Conservation (phyloP, 2,113 vertebrate genomes). For the Gobio gobio region DNA sequence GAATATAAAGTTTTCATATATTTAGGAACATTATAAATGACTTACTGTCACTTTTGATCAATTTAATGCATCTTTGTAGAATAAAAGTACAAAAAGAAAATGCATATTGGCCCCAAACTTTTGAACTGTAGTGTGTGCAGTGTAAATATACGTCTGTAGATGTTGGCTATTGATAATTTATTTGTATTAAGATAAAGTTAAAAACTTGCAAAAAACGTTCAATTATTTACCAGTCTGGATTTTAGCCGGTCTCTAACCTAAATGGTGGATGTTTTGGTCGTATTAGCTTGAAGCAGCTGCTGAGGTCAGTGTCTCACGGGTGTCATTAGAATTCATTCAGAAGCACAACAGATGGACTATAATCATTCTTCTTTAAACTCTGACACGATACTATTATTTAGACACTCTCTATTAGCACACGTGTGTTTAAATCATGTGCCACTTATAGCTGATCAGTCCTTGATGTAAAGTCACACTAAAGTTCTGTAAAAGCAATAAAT, state of each 20-base stretch:
- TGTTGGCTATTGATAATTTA: background rate
- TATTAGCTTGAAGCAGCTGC: conserved; percentile 41
- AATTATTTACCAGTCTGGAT: no score
- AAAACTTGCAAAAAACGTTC: no score
- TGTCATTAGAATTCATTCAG: conserved; percentile 49
- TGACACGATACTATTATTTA: conserved; percentile 28
- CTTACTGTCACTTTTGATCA: no score
- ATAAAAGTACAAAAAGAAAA: no score
- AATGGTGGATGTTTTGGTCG: background rate
- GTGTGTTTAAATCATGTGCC: background rate
- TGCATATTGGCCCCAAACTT: background rate
- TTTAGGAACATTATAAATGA: no score
- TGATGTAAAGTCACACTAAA: background rate
- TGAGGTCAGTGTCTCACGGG: conserved; percentile 44
- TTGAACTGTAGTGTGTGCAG: background rate
- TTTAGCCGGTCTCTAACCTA: background rate
- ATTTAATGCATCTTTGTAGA: no score
- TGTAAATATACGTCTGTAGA: background rate
- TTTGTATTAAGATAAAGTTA: no score
- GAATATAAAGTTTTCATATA: no score
- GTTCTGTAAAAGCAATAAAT: background rate
- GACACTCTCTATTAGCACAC: conserved; percentile 4
- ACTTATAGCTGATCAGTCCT: background rate
- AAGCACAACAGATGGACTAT: conserved; percentile 54
- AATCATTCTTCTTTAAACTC: conserved; percentile 43